phyloP scores from a whole-genome alignment of 2,113 vertebrate genomes.

The Poeciliopsis prolifica region DNA sequence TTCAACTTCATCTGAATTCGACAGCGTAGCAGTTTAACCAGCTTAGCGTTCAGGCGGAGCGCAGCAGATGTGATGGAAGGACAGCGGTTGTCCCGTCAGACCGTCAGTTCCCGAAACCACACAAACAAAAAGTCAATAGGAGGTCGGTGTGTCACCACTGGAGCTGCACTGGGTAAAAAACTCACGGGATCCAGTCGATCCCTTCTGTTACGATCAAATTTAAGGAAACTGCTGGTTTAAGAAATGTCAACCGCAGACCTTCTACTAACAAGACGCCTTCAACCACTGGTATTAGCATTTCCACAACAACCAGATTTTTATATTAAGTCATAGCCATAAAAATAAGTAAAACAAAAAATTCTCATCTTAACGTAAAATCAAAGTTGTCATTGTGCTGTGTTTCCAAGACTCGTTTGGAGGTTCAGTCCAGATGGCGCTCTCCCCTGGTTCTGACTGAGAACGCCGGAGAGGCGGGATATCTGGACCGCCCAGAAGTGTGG shows the following conservation, averaged over 20 bases:
- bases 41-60: too few relatives aligned
- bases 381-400: neutral
- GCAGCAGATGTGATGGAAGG: too few relatives aligned
- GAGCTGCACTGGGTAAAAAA: too few relatives aligned
- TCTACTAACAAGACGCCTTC: neutral
- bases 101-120: too few relatives aligned
- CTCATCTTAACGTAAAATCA: neutral
- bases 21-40: too few relatives aligned
- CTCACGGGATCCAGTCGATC: too few relatives aligned
- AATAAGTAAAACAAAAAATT: neutral
- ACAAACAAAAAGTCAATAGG: too few relatives aligned
- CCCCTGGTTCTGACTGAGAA: neutral
- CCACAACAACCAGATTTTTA: neutral
- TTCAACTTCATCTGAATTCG: too few relatives aligned
- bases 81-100: too few relatives aligned
- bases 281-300: neutral
- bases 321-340: neutral
- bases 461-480: neutral
- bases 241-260: neutral
- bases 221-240: constrained; percentile 5
- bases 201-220: neutral
- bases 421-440: neutral
- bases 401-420: constrained; percentile 11
- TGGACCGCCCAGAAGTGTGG: neutral
- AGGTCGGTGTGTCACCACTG: too few relatives aligned